Conservation (phyloP, 2,113 vertebrate species). For the Nicator chloris region DNA sequence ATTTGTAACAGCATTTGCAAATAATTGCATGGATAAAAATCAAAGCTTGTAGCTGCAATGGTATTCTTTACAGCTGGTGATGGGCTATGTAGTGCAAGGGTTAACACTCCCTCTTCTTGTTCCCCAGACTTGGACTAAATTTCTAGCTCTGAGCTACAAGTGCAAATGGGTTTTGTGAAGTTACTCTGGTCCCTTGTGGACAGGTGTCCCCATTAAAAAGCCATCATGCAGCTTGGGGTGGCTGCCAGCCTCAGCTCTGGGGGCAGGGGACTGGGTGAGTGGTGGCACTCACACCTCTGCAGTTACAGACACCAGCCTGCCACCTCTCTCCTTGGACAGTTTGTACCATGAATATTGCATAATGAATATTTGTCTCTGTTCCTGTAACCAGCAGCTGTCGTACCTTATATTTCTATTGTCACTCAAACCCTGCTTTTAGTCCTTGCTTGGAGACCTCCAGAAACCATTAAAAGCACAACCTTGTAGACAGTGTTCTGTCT, state of each 20-base stretch:
- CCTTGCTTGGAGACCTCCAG: neutral
- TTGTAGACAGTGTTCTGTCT: neutral
- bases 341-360: neutral
- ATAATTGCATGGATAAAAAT: neutral
- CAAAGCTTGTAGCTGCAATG: neutral
- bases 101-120: neutral
- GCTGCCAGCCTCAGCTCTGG: neutral
- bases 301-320: neutral
- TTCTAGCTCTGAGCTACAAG: neutral
- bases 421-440: neutral
- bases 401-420: neutral
- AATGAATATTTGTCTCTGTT: neutral
- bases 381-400: neutral
- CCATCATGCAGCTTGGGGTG: neutral
- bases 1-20: neutral
- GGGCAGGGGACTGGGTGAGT: neutral
- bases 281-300: neutral
- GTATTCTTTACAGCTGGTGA: neutral
- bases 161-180: neutral
- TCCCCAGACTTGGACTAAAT: neutral
- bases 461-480: neutral
- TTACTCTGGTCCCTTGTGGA: neutral
- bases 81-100: neutral
- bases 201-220: neutral
- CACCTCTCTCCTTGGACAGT: neutral